Evolutionary conservation across 2,888 invertebrate species (phyloP).

Genomic region (Dicranocentrus wangi): DNA sequence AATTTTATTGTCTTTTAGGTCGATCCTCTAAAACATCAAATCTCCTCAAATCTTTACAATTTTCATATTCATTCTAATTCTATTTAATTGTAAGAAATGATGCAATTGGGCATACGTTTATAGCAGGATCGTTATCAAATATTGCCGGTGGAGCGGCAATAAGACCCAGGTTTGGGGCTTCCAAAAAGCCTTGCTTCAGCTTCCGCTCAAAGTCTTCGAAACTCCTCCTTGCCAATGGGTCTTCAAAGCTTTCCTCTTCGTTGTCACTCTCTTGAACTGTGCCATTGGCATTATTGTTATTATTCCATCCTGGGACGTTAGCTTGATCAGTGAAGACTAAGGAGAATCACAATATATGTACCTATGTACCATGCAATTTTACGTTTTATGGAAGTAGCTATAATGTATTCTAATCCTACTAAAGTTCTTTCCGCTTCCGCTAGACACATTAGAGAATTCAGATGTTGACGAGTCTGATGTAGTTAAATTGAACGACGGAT

Average conservation of each 20-base stretch:
- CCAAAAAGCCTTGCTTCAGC: slow-evolving; percentile 52
- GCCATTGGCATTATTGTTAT: neutral
- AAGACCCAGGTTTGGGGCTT: slow-evolving; percentile 54
- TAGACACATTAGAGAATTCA: neutral
- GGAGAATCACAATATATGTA: too few species aligned
- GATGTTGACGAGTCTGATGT: too few species aligned
- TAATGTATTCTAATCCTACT: neutral
- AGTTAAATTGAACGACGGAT: too few species aligned
- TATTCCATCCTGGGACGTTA: slow-evolving; percentile 6
- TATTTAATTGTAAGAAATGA: too few species aligned
- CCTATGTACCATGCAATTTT: too few species aligned
- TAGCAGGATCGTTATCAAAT: slow-evolving; percentile 61
- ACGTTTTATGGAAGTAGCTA: too few species aligned
- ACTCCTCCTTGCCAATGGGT: slow-evolving; percentile 24
- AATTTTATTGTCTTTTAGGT: slow-evolving; percentile 61
- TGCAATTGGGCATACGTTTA: slow-evolving; percentile 49
- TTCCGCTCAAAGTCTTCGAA: slow-evolving; percentile 50
- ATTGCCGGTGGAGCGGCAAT: slow-evolving; percentile 58
- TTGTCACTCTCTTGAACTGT: slow-evolving; percentile 16
- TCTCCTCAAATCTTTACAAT: neutral
- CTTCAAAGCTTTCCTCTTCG: slow-evolving; percentile 6
- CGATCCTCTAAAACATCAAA: slow-evolving; percentile 42
- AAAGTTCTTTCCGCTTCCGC: neutral
- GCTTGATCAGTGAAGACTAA: slow-evolving; percentile 34
- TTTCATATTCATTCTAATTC: too few species aligned